These are phyloP conservation scores for Cyanoliseus patagonus DNA, from an alignment of 2,113 vertebrate species.

Conservation along the genomic window DNA sequence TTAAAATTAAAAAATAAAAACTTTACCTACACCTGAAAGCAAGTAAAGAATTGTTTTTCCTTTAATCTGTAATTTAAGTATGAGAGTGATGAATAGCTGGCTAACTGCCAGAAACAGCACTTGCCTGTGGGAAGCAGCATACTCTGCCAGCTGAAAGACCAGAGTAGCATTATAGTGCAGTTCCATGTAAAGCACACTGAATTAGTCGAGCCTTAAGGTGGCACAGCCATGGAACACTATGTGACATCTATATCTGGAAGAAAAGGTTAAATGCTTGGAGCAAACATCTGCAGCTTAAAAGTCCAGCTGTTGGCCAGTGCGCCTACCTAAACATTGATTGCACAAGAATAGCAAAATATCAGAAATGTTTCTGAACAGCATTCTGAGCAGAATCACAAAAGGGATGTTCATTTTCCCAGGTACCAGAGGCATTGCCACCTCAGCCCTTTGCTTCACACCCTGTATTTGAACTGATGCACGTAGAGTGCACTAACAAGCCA, in stretches of 20 bases:
- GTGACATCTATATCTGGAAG: background rate
- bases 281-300: background rate
- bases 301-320: background rate
- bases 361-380: fast-evolving
- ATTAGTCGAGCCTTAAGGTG: background rate
- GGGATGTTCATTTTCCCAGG: background rate
- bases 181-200: background rate
- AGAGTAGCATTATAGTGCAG: background rate
- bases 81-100: background rate
- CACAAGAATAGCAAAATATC: background rate
- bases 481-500: background rate
- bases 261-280: background rate
- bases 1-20: background rate
- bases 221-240: background rate
- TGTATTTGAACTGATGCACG: background rate
- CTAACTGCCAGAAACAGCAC: background rate
- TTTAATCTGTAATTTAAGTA: background rate
- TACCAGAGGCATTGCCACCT: background rate
- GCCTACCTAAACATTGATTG: background rate
- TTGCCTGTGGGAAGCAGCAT: background rate
- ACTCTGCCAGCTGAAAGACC: background rate
- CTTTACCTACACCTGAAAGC: background rate
- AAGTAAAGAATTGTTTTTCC: background rate
- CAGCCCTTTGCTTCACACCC: background rate
- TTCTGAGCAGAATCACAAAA: background rate